phyloP scores from a whole-genome alignment of 2,797 vertebrate species.

The Characodon lateralis region DNA sequence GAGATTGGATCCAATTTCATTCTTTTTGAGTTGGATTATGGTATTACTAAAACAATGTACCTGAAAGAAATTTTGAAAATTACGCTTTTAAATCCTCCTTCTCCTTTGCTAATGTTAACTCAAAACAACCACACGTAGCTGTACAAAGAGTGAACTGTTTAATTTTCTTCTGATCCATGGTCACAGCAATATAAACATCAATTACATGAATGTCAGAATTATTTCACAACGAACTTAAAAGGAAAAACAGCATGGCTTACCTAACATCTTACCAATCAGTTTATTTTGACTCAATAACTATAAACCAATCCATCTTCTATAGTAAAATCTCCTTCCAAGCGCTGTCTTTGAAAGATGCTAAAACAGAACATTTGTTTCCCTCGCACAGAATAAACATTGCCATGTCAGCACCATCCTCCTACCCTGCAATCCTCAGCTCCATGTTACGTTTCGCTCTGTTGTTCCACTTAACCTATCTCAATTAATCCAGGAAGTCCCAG shows the following conservation, averaged over 20 bases:
- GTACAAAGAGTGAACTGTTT: background rate
- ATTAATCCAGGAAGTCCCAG: constrained; percentile 75
- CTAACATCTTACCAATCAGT: background rate
- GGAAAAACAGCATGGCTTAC: background rate
- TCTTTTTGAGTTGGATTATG: background rate
- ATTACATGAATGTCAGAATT: background rate
- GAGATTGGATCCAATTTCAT: constrained; percentile 6
- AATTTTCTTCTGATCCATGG: background rate
- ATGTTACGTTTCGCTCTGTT: constrained; percentile 26
- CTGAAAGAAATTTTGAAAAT: background rate
- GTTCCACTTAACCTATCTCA: constrained; percentile 63
- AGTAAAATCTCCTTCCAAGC: constrained; percentile 8
- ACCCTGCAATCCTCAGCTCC: constrained; percentile 25
- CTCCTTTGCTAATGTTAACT: background rate
- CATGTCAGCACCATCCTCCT: constrained; percentile 29
- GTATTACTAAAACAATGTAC: background rate
- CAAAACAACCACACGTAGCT: background rate
- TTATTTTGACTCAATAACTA: background rate
- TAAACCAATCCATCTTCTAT: background rate
- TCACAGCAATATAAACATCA: background rate
- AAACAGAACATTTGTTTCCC: constrained; percentile 29
- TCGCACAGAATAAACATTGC: constrained; percentile 3
- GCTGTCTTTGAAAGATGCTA: constrained; percentile 24
- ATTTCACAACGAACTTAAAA: background rate
- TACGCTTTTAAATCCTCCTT: background rate